A percentile compares a stretch with the other conserved stretches of the same genome.
Evolutionary conservation across 1,140 invertebrate species (phyloP).

Genomic region (Ostrea denselamellosa): DNA sequence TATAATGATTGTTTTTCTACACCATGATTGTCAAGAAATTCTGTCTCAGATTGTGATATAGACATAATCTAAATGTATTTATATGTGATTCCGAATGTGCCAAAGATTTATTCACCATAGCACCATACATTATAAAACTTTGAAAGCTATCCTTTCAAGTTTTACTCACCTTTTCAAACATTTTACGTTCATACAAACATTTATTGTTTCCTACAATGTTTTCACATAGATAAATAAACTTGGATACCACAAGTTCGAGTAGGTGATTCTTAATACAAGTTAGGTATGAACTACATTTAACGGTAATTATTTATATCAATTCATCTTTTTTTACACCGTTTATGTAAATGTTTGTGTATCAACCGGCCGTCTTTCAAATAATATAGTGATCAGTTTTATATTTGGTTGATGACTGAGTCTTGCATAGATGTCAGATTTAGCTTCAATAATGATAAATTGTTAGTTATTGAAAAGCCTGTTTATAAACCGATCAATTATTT

Average conservation of each 20-base stretch:
- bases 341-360: neutral
- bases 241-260: neutral
- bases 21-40: neutral
- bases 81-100: conserved; percentile 2
- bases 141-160: neutral
- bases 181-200: no score
- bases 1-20: neutral
- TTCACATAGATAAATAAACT: neutral
- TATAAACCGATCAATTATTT: conserved; percentile 10
- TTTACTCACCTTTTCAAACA: neutral
- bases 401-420: no score
- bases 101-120: neutral
- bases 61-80: neutral
- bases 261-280: neutral
- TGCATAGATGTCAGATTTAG: neutral
- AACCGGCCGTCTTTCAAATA: no score
- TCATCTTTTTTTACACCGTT: neutral
- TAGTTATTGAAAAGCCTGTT: neutral
- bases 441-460: neutral
- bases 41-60: conserved; percentile 23
- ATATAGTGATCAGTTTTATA: no score
- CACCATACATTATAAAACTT: neutral
- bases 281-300: neutral
- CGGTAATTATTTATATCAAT: neutral
- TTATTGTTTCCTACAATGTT: no score